Base-by-base conservation (phyloP, 53 echinoderm and acorn worm species). In the Luidia sarsii region DNA sequence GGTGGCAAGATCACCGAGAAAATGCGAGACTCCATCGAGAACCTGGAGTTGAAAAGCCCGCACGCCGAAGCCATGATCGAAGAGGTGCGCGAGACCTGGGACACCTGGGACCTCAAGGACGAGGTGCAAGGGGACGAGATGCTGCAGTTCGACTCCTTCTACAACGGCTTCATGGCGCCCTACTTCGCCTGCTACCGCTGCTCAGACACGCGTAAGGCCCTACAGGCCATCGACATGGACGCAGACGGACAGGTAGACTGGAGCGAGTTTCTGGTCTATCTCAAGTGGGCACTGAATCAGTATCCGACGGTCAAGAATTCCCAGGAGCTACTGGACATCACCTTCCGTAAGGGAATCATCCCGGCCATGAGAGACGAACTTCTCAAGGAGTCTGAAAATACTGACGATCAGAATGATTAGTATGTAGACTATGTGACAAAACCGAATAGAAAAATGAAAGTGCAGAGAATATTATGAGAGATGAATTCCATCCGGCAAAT, bases 101-200 rank as follows among this genome's bases (percentile, higher is more conserved):
- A 86, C 59, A 35, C 21, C 18, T 86, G 86, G 86, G 86, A 86
- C 43, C 53, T 66, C 38, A 80, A 55, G 68, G 86, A 80, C 33
- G 80, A 67, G 4, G 86, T 80, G 54, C 69, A 80, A 49, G 80
- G 80, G 5, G 86, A 86, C 57, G 80, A 86, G 48, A 68, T 50
- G 82, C 60, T 71, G 43, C 27, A 57, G 39, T 75, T 14, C 39
- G 75, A 75, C 21, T 75, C 75, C 60, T 75, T 55, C 52, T n/a
- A n/a, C n/a, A n/a, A n/a, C n/a, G n/a, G n/a, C n/a, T n/a, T n/a
- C n/a, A n/a, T n/a, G n/a, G n/a, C n/a, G n/a, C n/a, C n/a, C n/a
- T n/a, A n/a, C n/a, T 89, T 89, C 60, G 28, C 56, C 68, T 89
- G 89, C 80, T 86, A 89, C 51, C 80, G 89, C 3, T 89, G 89